Percentiles rank a stretch among this genome's conserved stretches.
These are phyloP conservation scores for Zygogramma bicolorata DNA, from an alignment of 2,888 invertebrate species.

Conservation along the genomic window DNA sequence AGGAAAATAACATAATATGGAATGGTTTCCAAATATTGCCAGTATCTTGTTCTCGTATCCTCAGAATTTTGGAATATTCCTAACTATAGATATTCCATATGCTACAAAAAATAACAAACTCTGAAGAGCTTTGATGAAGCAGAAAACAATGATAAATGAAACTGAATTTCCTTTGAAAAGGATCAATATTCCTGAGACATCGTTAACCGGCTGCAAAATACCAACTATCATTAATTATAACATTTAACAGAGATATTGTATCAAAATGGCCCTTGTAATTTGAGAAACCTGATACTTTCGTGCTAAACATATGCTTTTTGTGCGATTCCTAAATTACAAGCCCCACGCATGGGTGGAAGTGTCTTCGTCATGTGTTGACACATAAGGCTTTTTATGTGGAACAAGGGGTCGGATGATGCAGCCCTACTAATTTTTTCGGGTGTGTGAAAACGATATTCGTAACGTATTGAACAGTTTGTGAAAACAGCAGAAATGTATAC, in stretches of 20 bases:
- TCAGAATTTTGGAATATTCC: no score
- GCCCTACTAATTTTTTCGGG: constrained; percentile 30
- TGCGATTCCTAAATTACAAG: constrained; percentile 31
- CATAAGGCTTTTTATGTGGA: constrained; percentile 30
- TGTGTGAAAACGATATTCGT: constrained; percentile 42
- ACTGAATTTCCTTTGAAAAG: no score
- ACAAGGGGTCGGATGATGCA: constrained; percentile 25
- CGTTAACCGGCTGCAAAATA: no score
- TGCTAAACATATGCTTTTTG: constrained; percentile 31
- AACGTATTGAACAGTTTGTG: constrained; percentile 34
- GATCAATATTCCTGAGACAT: neutral
- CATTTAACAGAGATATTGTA: neutral
- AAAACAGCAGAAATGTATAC: constrained; percentile 24
- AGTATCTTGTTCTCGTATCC: no score
- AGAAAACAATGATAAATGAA: no score
- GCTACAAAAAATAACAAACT: no score
- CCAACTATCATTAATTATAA: neutral
- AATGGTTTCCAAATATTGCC: no score
- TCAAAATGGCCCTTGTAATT: constrained; percentile 17
- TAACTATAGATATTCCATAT: no score
- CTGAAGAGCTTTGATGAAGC: no score
- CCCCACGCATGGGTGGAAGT: constrained; percentile 39
- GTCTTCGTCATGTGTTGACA: constrained; percentile 40
- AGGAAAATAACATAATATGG: no score
- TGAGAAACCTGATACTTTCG: constrained; percentile 26